These are phyloP conservation scores for Lepidothrix coronata DNA, from an alignment of 2,113 vertebrate species.

Conservation along the genomic window DNA sequence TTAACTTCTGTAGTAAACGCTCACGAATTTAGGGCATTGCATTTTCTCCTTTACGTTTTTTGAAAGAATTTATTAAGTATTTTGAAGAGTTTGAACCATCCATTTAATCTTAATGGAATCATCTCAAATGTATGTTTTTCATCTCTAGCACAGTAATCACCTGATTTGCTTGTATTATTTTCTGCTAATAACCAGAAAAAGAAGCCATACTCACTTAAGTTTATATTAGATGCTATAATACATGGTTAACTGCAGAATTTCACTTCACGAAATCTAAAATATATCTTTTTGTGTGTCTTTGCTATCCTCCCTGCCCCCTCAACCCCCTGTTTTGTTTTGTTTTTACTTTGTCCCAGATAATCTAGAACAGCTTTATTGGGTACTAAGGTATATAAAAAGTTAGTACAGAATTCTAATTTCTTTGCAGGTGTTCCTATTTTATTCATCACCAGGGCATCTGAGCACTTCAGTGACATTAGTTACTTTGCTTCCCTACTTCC, in stretches of 20 bases:
- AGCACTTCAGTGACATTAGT: background rate
- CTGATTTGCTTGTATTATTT: background rate
- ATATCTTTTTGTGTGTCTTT: background rate
- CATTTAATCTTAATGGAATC: background rate
- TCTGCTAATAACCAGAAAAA: background rate
- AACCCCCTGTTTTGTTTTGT: background rate
- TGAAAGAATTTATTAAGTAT: background rate
- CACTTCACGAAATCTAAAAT: background rate
- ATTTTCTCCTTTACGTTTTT: background rate
- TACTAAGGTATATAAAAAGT: background rate
- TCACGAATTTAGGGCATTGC: accelerated
- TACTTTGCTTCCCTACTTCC: background rate
- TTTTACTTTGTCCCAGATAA: background rate
- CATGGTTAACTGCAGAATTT: background rate
- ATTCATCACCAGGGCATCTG: background rate
- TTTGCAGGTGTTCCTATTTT: background rate
- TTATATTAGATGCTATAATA: background rate
- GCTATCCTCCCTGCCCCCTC: accelerated
- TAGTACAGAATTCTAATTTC: background rate
- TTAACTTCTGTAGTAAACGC: background rate
- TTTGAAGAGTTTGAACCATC: background rate
- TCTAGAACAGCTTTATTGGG: background rate
- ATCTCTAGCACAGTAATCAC: background rate
- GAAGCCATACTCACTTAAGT: background rate
- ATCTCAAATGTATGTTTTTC: background rate